A percentile compares a stretch with the other conserved stretches of the same genome.
These are phyloP conservation scores for Parelbella ahira DNA, from an alignment of 2,888 invertebrate species.

Conservation along the genomic window DNA sequence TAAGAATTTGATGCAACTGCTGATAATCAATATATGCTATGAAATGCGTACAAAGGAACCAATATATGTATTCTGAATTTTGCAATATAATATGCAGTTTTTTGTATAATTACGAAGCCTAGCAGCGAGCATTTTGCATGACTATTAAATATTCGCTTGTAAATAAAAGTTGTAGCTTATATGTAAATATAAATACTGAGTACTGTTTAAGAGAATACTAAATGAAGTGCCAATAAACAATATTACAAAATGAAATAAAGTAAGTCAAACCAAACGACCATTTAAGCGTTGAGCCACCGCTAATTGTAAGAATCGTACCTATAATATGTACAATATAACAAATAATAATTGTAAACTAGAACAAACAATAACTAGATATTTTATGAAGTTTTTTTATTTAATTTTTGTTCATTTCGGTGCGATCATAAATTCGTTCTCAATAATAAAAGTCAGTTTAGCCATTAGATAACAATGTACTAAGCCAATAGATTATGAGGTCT, in stretches of 20 bases:
- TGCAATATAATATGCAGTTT: neutral
- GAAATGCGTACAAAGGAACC: constrained; percentile 6
- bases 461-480: no score
- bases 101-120: neutral
- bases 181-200: constrained; percentile 2
- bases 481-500: no score
- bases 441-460: no score
- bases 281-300: constrained; percentile 10
- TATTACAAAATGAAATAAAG: neutral
- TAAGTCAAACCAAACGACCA: constrained; percentile 15
- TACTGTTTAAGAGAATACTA: constrained; percentile 11
- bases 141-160: constrained; percentile 18
- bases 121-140: constrained; percentile 4
- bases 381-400: no score
- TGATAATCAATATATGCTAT: constrained; percentile 31
- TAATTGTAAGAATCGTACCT: no score
- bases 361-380: no score
- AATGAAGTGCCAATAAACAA: constrained; percentile 27
- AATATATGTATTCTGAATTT: constrained; percentile 7
- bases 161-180: constrained; percentile 23
- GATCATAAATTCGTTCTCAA: no score
- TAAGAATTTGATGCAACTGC: constrained; percentile 28
- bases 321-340: no score
- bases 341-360: no score
- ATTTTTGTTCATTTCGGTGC: no score